Evolutionary conservation across 1,140 invertebrate species (phyloP).

Genomic region (Campoletis sonorensis): DNA sequence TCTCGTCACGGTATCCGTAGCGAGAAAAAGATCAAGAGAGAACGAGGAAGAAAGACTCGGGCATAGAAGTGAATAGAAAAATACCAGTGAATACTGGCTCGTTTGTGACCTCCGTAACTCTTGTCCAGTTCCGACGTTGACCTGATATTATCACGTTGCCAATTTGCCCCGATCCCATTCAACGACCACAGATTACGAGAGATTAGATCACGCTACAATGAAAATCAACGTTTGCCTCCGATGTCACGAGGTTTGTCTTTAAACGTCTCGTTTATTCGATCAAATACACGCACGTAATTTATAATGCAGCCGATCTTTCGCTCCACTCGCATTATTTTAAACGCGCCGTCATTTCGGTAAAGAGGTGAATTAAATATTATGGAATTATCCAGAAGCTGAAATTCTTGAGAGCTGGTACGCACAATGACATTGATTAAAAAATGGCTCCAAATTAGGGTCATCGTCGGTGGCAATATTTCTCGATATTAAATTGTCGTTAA

Average conservation of each 20-base stretch:
- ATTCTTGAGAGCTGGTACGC: neutral
- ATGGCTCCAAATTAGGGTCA: neutral
- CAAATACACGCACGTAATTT: neutral
- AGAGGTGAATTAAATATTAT: neutral
- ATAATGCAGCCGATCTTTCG: neutral
- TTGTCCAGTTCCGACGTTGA: constrained; percentile 47
- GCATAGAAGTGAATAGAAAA: constrained; percentile 38
- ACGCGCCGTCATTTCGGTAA: neutral
- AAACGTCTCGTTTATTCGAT: neutral
- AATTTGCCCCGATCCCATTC: constrained; percentile 51
- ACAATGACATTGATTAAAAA: neutral
- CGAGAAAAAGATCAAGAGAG: constrained; percentile 31
- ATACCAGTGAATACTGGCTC: constrained; percentile 53
- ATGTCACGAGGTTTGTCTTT: constrained; percentile 29
- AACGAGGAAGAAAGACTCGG: neutral
- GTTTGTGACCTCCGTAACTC: constrained; percentile 39
- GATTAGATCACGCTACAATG: constrained; percentile 50
- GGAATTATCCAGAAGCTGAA: neutral
- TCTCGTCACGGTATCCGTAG: constrained; percentile 5
- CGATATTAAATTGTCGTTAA: neutral
- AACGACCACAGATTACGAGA: constrained; percentile 46
- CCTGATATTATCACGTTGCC: constrained; percentile 54
- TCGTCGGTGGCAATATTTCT: neutral
- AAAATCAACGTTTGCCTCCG: constrained; percentile 35
- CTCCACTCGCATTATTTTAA: neutral